Percentiles rank a stretch among this genome's conserved stretches.
phyloP scores from a whole-genome alignment of 2,888 invertebrate species.

The Ischnus inquisitorius region DNA sequence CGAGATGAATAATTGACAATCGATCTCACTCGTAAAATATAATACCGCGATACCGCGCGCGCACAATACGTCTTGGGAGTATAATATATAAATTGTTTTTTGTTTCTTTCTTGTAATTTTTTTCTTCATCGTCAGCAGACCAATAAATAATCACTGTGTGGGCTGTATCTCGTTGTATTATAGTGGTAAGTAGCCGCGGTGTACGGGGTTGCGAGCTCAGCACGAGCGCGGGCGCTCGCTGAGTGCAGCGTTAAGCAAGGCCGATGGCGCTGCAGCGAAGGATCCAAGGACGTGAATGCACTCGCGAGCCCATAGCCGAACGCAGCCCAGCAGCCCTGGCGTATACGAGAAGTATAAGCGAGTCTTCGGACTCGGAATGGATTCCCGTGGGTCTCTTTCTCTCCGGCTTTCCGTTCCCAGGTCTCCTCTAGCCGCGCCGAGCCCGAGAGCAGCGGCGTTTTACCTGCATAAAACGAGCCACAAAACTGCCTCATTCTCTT shows the following conservation, averaged over 20 bases:
- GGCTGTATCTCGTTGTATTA: constrained; percentile 49
- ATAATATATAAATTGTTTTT: constrained; percentile 15
- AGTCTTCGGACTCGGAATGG: constrained; percentile 60
- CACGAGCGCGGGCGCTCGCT: constrained; percentile 42
- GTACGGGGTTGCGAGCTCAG: constrained; percentile 42
- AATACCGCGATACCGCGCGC: constrained; percentile 28
- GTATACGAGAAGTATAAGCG: constrained; percentile 55
- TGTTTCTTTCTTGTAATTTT: constrained; percentile 24
- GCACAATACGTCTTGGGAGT: constrained; percentile 17
- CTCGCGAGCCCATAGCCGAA: constrained; percentile 28
- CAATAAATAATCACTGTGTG: constrained; percentile 60
- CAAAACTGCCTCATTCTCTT: constrained; percentile 63
- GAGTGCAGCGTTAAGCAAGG: constrained; percentile 62
- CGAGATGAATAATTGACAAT: constrained; percentile 60
- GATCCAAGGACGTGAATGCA: constrained; percentile 71
- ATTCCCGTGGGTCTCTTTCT: constrained; percentile 63
- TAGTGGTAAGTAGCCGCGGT: constrained; percentile 59
- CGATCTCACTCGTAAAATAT: constrained; percentile 54
- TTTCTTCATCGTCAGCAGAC: constrained; percentile 36
- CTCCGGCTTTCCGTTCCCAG: constrained; percentile 60
- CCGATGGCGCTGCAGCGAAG: constrained; percentile 69
- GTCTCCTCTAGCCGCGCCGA: constrained; percentile 45
- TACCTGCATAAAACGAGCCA: constrained; percentile 70
- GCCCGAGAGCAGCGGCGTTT: constrained; percentile 53
- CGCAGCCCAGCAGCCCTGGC: constrained; percentile 17